Base-by-base conservation (phyloP, 2,888 invertebrate species). In the Dasysyrphus tricinctus region DNA sequence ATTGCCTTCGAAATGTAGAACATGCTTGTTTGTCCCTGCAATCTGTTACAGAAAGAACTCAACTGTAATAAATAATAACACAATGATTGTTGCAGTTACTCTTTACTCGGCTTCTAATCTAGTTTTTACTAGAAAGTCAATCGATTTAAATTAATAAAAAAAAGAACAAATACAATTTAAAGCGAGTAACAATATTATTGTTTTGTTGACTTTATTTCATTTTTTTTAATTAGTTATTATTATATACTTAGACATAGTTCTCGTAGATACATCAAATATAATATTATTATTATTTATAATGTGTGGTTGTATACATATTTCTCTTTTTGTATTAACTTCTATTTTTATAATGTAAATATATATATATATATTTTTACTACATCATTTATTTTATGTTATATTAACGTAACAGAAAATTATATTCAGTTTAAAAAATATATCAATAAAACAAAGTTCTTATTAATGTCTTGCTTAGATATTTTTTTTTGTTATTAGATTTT, bases 151-250 rank as follows among this genome's bases (percentile, higher is more conserved):
- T 49, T 11, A 11, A 49, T 24, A 24, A 56, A 57, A 39, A 32
- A 57, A 47, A 24, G 29, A 69, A 61, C 3, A 44, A n/a, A 12
- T 42, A 49, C 14, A 8, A 12, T 6, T 19, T 72, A 69, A 83
- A 84, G 83, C 83, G 80, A 80, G 37, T 84, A 84, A 84, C 83
- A 84, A 79, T 75, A 67, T 67, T 61, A 78, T 80, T 59, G 65
- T 61, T 85, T 69, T 80, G 24, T 54, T 69, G 51, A 69, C 56
- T 86, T 86, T 86, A 86, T 86, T 85, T 61, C 81, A 69, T 51
- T 39, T 69, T 57, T 54, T 73, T 80, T 80, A 67, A 74, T 85
- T 77, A 72, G 70, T 77, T 49, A 67, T 69, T 63, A 44, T 67
- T 34, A 37, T 37, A 49, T 49, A 80, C 78, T 74, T 78, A 81